Evolutionary conservation across 2,888 invertebrate species (phyloP).

Genomic region (Drosophila fungiperda): DNA sequence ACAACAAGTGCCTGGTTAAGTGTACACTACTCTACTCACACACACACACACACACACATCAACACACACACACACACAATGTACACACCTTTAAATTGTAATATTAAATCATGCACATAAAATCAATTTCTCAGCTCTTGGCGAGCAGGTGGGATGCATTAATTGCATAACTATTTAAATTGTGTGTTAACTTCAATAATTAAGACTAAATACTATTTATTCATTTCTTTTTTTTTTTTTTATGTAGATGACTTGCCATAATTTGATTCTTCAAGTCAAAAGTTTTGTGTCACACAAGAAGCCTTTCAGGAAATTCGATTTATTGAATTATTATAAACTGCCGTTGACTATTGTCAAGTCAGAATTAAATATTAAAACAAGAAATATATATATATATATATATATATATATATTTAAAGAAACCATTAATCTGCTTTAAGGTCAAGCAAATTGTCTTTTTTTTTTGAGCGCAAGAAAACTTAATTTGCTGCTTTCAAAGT

Average conservation of each 20-base stretch:
- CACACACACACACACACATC: not conserved
- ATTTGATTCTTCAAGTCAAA: too few species aligned
- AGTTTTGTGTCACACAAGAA: too few species aligned
- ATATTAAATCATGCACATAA: conserved; percentile 9
- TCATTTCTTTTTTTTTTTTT: too few species aligned
- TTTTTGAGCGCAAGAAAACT: not conserved
- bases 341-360: not conserved
- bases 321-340: not conserved
- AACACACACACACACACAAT: not conserved
- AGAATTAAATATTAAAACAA: not conserved
- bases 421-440: not conserved
- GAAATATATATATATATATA: not conserved
- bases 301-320: not conserved
- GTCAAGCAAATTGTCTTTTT: not conserved
- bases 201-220: not conserved
- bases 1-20: conserved; percentile 12
- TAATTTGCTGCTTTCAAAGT: not conserved
- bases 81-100: conserved; percentile 3
- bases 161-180: not conserved
- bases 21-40: not conserved
- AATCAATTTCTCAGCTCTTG: conserved; percentile 6
- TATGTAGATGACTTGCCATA: too few species aligned
- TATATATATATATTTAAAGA: not conserved
- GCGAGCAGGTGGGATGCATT: not conserved
- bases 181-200: not conserved